Evolutionary conservation across 2,888 invertebrate species (phyloP).

Genomic region (Eubasilissa splendida): DNA sequence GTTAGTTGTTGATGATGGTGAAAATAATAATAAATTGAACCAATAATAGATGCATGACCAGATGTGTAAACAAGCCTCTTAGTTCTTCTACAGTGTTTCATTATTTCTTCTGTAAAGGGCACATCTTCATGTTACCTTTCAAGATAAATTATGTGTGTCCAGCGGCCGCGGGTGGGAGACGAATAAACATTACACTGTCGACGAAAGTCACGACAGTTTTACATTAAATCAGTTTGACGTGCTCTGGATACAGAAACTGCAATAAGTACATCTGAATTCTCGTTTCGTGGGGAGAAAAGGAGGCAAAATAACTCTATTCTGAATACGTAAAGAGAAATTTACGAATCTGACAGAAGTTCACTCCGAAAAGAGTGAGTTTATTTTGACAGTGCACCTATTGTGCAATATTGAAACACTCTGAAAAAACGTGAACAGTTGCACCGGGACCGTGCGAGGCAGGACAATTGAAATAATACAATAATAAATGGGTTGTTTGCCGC

Average conservation of each 20-base stretch:
- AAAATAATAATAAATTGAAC: background rate
- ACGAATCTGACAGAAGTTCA: background rate
- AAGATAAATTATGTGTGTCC: constrained; percentile 15
- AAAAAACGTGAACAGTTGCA: constrained; percentile 29
- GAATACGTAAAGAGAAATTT: constrained; percentile 8
- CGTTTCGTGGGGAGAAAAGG: constrained; percentile 22
- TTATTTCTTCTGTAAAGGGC: too few species aligned
- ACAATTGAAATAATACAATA: constrained; percentile 12
- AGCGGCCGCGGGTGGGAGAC: background rate
- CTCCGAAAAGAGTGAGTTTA: background rate
- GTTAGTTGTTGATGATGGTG: constrained; percentile 5
- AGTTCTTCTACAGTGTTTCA: too few species aligned
- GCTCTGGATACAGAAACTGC: constrained; percentile 9
- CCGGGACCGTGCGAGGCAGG: background rate
- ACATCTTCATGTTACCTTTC: background rate
- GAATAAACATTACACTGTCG: constrained; percentile 11
- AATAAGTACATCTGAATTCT: constrained; percentile 6
- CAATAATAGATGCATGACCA: constrained; percentile 21
- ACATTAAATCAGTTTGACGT: constrained; percentile 24
- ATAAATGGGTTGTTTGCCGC: constrained; percentile 12
- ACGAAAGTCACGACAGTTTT: constrained; percentile 15
- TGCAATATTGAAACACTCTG: constrained; percentile 6
- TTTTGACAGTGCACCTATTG: constrained; percentile 17
- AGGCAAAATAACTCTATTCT: background rate
- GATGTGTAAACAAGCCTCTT: constrained; percentile 28